Evolutionary conservation across 2,113 vertebrate species (phyloP), one percentile per base, ranked within the genome.

Genomic region (Triplophysa dalaica): DNA sequence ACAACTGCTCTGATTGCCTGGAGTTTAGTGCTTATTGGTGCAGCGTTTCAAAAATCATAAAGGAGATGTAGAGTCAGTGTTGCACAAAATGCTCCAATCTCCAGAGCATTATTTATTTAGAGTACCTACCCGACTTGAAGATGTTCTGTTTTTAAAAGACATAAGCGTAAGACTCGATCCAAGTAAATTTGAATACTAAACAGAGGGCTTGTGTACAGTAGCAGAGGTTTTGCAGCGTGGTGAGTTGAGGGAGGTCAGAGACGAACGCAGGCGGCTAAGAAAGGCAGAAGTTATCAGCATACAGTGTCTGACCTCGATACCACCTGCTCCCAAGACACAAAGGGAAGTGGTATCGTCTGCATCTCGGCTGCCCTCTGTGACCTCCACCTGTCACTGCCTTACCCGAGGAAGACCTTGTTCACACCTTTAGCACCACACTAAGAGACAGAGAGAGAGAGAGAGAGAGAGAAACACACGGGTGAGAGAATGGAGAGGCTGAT

Each of bases 321-420:
- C 70, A 80, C 70, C 69, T 75, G 79, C 70, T 74, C 70, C 50
- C 79, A 45, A 38, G 62, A 80, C 19, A 21, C 33, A 19, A 10
- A 6, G 4, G 70, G 33, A 64, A 75, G 33, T 52, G 14, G 8
- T 14, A 26, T 67, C 41, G 17, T n/a, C 52, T 58, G 38, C 9
- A 22, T 63, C 19, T 63, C 29, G 63, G 9, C 61, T 80, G 78
- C 29, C 50, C 62, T 56, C 3, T 43, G 3, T 48, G 50, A n/a
- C 58, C 70, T 73, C 70, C 9, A 26, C 50, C 43, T 63, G 58
- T 80, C 70, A 67, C 62, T 43, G 54, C 38, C 22, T 48, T n/a
- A 14, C 70, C 62, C 48, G n/a, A 14, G 41, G 22, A 45, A 16
- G n/a, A 80, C 26, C 19, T 38, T 58, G 33, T 80, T 74, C 48